Base-by-base conservation (phyloP, 2,888 invertebrate species). In the Cryptus viduatorius region DNA sequence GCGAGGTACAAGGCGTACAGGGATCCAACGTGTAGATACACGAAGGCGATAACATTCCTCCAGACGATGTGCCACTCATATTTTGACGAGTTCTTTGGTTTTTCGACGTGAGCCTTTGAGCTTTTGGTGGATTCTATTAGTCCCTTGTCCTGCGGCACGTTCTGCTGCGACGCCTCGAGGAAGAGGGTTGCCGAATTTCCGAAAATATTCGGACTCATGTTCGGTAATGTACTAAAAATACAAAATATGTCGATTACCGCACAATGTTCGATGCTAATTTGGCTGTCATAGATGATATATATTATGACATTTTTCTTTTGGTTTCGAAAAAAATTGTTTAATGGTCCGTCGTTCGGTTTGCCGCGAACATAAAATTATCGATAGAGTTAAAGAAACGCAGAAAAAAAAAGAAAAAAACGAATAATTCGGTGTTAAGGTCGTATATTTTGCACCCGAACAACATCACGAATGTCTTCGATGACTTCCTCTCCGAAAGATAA, bases 1-100 rank as follows among this genome's bases (percentile, higher is more conserved):
- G 94, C 91, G 14, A 96, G 93, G 90, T 95, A 96, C 0, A 96
- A 50, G 14, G 96, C 96, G 89, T 96, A 97, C 0, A 96, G 12
- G 0, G 96, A 95, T 0, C 95, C 95, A 4, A 94, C 90, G 92
- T 98, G 97, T 59, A 98, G 94, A 88, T 97, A 95, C 1, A 96
- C 89, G 90, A 97, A 97, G 5, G 96, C 96, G 3, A 96, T 91
- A 0, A 97, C 96, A 93, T 97, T 97, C 92, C 96, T 95, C 97
- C 97, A 97, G 1, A 97, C 97, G 87, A 97, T 96, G 88, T 96
- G 94, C 95, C 96, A 96, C 72, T 95, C 94, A 73, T 93, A 93
- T 53, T 90, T 91, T 0, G 90, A 61, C 73, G 87, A 67, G 68
- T 84, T 87, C 81, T 91, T 86, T 83, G 83, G 46, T 86, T 87